Evolutionary conservation across 1,140 invertebrate genomes (phyloP), one percentile per base, ranked within the genome.

Genomic region (Pseudachorutes palmiensis): DNA sequence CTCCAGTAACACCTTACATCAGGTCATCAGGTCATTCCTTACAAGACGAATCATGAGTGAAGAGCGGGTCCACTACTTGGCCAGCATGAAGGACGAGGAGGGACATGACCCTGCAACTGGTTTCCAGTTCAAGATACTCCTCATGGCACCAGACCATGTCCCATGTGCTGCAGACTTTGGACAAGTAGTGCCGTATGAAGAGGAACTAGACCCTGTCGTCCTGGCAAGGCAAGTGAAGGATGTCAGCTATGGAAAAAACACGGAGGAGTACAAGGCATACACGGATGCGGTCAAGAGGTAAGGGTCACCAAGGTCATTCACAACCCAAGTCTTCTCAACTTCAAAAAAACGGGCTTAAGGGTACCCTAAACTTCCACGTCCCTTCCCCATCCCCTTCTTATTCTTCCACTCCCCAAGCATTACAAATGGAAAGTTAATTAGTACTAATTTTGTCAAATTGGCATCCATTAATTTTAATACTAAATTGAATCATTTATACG

Each of bases 221-320:
- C 76, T 97, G 66, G 77, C 83, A 33, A 83, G 93, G 67, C 83
- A 92, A 64, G 90, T 94, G 76, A 96, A 95, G 78, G 90, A 94
- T 79, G 92, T 97, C 77, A 91, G 95, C 77, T 95, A 92, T 81
- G 94, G 94, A 26, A 96, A 95, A 81, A 94, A 94, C 76, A 96
- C 92, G 14, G 78, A 87, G 68, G 91, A 89, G 45, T 97, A 97
- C 79, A 84, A 89, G 62, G 85, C 85, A 78, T 97, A 94, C 73
- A 76, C 82, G 1, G 79, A 84, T 74, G 70, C 81, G 69, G 82
- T 95, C 48, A 89, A 90, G 62, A 87, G 83, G 89, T 90, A 84
- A 82, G 82, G 79, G 49, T 32, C 32, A 26, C 12, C 24, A 55
- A 5, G 12, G 12, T 55, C 24, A 14, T 19, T 16, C 9, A 55